Base-by-base conservation (phyloP, 2,113 vertebrate species). In the Petromus typicus region DNA sequence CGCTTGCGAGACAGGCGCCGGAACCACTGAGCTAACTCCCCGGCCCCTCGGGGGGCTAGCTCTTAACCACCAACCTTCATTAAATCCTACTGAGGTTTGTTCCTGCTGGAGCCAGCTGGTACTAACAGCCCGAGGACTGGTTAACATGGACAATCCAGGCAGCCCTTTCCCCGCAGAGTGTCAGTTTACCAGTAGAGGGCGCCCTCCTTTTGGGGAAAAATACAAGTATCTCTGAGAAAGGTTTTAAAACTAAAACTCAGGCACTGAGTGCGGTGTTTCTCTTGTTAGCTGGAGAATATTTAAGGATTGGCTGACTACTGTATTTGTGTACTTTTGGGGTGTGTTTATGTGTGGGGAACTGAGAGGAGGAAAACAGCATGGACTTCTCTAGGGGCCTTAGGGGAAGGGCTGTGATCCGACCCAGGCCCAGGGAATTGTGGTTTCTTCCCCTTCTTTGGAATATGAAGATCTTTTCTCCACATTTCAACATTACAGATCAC, bases 181-280 rank as follows among this genome's bases (percentile, higher is more conserved):
- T 88, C 89, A 64, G 54, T 79, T 95, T 57, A 54, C 95, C 95
- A 98, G 94, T 71, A 98, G 97, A 96, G 97, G 95, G 86, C 87
- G 78, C 94, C 91, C 90, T 98, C 61, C 90, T 91, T 84, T 95
- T 64, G 95, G 96, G 96, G 91, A 96, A 96, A 97, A 94, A 92
- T 13, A 67, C 12, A 76, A 61, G 69, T 1, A 23, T 45, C 73
- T 73, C 48, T 9, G 32, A 76, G 80, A 88, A 92, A 76, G 78
- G 18, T 64, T 91, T 96, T 80, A 22, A 86, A 48, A 0, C 27
- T 73, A 61, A 82, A 71, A 30, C 23, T 7, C 34, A 48, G 86
- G 69, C 73, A 2, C 16, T 0, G 12, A 59, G 64, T 63, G 54
- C 10, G 48, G 66, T 76, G 27, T 78, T 85, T 86, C 54, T 94